These are phyloP conservation scores for Drosophila littoralis DNA, from an alignment of 1,140 invertebrate genomes.

Conservation along the genomic window DNA sequence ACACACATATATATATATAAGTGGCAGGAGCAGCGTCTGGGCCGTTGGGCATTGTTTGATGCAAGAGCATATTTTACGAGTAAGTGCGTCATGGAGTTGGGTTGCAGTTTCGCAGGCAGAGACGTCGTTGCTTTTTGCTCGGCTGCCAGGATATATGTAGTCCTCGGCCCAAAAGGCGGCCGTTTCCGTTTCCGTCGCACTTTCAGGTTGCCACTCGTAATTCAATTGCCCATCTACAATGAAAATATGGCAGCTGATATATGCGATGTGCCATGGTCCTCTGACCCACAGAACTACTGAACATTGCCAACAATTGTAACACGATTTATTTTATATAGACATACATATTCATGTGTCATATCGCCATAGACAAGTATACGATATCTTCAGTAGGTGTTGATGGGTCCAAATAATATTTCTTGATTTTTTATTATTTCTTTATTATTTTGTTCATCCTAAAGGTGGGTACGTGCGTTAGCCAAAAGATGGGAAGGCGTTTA, in stretches of 20 bases:
- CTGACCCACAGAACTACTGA: slow-evolving; percentile 44
- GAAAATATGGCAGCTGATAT: slow-evolving; percentile 52
- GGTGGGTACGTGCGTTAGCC: too few relatives aligned
- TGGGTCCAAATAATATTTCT: not conserved
- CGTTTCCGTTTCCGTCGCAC: slow-evolving; percentile 43
- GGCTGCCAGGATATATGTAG: slow-evolving; percentile 65
- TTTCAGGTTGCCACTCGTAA: slow-evolving; percentile 66
- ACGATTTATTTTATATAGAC: not conserved
- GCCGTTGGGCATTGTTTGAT: slow-evolving; percentile 18
- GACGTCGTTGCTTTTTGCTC: slow-evolving; percentile 29
- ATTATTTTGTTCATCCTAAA: not conserved
- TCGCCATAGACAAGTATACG: not conserved
- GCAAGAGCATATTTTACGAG: slow-evolving; percentile 25
- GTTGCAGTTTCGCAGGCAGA: slow-evolving; percentile 1
- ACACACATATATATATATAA: slow-evolving; percentile 5
- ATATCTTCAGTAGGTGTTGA: not conserved
- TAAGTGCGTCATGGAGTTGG: slow-evolving; percentile 9
- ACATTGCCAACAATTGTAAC: slow-evolving; percentile 23
- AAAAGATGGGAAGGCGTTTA: too few relatives aligned
- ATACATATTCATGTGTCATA: not conserved
- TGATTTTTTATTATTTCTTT: not conserved
- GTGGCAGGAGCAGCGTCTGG: not conserved
- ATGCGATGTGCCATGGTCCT: slow-evolving; percentile 29
- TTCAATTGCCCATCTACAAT: slow-evolving; percentile 65
- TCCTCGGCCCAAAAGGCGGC: slow-evolving; percentile 37